Evolutionary conservation across 2,888 invertebrate species (phyloP), one percentile per base, ranked within the genome.

Genomic region (Leptura quadrifasciata): DNA sequence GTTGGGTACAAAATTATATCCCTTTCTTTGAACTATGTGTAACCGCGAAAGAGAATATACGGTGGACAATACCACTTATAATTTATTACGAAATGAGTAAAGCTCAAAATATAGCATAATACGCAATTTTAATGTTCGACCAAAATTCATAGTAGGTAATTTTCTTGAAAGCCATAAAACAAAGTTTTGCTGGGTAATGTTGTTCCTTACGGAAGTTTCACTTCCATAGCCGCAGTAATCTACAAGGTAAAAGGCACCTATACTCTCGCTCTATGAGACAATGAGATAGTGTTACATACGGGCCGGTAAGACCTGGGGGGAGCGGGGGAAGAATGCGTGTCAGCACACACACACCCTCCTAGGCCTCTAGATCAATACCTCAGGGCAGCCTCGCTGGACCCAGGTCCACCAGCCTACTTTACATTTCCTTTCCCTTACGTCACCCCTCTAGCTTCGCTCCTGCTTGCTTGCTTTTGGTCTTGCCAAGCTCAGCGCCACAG

Each of bases 351-450:
- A 86, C 87, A 84, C 79, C 87, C 87, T 87, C 86, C 86, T 86
- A 85, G 86, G 85, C 86, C 86, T 85, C 85, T 86, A 88, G 88
- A 88, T 89, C 89, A 89, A 89, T 89, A 88, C 89, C 88, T 88
- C 88, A 87, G 88, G 88, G 88, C 88, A 88, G 88, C 87, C 81
- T 85, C 85, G 88, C 88, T 86, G 88, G 88, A 88, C 88, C 88
- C 87, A 88, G 87, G 87, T 87, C 88, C 87, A 88, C 88, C 91
- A 88, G 88, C 91, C 91, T 90, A 91, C 92, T 91, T 92, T 92
- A 92, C 92, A 92, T 88, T 88, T 88, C 86, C 86, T 85, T 85
- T 87, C 89, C 88, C 80, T 83, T 79, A 76, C 81, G 77, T 82
- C 82, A 81, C 79, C 79, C 79, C 82, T 74, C 90, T 91, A 91